Base-by-base conservation (phyloP, 2,797 vertebrate species). In the Eospalax fontanierii region DNA sequence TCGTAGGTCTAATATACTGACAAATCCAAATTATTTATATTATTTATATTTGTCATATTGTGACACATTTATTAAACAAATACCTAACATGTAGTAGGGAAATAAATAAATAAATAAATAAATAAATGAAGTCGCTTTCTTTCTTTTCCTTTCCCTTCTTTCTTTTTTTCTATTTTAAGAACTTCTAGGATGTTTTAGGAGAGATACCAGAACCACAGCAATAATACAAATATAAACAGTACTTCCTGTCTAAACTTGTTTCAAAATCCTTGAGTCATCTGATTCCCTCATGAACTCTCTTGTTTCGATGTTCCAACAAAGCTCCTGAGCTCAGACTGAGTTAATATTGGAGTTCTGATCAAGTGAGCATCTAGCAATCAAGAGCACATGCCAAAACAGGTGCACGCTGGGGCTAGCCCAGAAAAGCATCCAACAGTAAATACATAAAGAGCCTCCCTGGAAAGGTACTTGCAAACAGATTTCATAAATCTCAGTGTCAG, bases 401-500 rank as follows among this genome's bases (percentile, higher is more conserved):
- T n/a, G 1, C 0, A 15, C 21, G 1, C 14, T 59, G 46, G 43
- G 82, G 28, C 22, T 6, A 66, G 24, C 43, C 75, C 70, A 93
- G 54, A 94, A 66, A 35, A 75, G 21, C 57, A 35, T 43, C 16
- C 40, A 35, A 50, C 89, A 76, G 8, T 33, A 91, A 96, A n/a
- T 33, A 65, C 4, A 8, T 26, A 70, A 91, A 30, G 43, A 92
- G 6, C 19, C 33, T 22, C 2, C 40, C 14, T 84, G 86, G 40
- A 93, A 93, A 93, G 90, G 68, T 46, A 88, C 54, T 76, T 80
- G 76, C 70, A 92, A 91, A 91, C 15, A 95, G 80, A 54, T 63
- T 87, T 92, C 63, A 93, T 91, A 87, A 95, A 93, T 90, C 87
- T 82, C 80, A 90, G 22, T 2, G 19, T 79, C 95, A 95, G 68